Evolutionary conservation across 1,140 invertebrate genomes (phyloP).

Genomic region (Orius insidiosus): DNA sequence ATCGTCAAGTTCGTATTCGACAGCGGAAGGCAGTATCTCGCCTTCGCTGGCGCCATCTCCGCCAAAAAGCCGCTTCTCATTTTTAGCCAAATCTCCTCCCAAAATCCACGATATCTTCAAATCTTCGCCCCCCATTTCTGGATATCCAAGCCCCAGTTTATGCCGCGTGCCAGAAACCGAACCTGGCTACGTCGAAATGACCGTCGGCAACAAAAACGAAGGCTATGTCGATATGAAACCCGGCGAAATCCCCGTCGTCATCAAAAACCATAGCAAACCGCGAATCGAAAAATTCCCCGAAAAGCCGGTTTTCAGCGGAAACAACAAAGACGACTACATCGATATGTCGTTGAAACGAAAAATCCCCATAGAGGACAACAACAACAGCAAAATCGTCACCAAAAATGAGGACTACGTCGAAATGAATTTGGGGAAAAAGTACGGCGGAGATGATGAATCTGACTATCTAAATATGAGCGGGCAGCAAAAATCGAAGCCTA

Average conservation of each 20-base stretch:
- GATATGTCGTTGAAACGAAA: constrained; percentile 20
- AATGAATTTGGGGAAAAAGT: constrained; percentile 28
- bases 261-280: constrained; percentile 13
- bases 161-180: constrained; percentile 20
- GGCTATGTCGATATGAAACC: constrained; percentile 30
- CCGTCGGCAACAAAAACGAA: constrained; percentile 15
- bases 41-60: constrained; percentile 12
- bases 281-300: constrained; percentile 15
- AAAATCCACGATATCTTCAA: constrained; percentile 7
- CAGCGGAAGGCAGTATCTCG: constrained; percentile 19
- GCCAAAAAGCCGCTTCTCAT: constrained; percentile 11
- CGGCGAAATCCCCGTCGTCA: constrained; percentile 20
- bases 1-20: constrained; percentile 18
- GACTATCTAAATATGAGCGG: constrained; percentile 27
- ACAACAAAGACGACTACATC: constrained; percentile 25
- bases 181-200: constrained; percentile 24
- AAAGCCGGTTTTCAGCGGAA: constrained; percentile 12
- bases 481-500: constrained; percentile 31
- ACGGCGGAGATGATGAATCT: constrained; percentile 16
- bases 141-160: constrained; percentile 15
- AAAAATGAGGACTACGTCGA: constrained; percentile 40
- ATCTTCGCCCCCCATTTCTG: constrained; percentile 16
- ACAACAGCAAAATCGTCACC: constrained; percentile 25
- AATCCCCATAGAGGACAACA: constrained; percentile 18
- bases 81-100: constrained; percentile 20